Evolutionary conservation across 2,797 vertebrate genomes (phyloP), one percentile per base, ranked within the genome.

Genomic region (Epinephelus awoara): DNA sequence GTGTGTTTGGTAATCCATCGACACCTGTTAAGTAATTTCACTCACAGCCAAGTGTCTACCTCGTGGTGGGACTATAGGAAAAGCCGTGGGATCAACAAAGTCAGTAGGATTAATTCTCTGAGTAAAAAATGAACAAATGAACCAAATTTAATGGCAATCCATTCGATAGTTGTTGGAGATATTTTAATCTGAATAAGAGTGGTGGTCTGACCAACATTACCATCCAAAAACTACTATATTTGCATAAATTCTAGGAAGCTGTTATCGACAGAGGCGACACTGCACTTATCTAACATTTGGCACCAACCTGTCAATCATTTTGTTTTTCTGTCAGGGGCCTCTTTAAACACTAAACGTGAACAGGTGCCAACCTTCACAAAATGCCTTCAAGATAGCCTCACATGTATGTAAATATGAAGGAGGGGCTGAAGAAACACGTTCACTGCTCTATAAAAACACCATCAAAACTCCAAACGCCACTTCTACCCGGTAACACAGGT

Each of bases 361-460:
- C 87, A 92, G 85, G 3, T 90, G 90, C 3, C 42, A 61, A 2
- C 72, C 82, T 58, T 77, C 88, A 61, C 75, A 77, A 5, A 18
- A 13, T 38, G 71, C 55, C 54, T 27, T 66, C 10, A 77, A 77
- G 73, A 80, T 58, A 72, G 4, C 49, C 29, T 54, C 2, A 21
- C 6, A 40, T 65, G 68, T 63, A 17, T 34, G 40, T 42, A 68
- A 80, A 66, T 4, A 56, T 2, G 1, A n/a, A 62, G 63, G 58
- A 14, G 61, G 77, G 19, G 50, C 54, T 38, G n/a, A 17, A 29
- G 17, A 15, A 49, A 57, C 9, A 12, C 3, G 3, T 5, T 50
- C 54, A 14, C 57, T 9, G 29, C 27, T 52, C 8, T 82, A 87
- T 87, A 91, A 87, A 89, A 80, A 49, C 0, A 1, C 23, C 51